These are phyloP conservation scores for Musca vetustissima DNA, from an alignment of 1,140 invertebrate genomes.

Conservation along the genomic window DNA sequence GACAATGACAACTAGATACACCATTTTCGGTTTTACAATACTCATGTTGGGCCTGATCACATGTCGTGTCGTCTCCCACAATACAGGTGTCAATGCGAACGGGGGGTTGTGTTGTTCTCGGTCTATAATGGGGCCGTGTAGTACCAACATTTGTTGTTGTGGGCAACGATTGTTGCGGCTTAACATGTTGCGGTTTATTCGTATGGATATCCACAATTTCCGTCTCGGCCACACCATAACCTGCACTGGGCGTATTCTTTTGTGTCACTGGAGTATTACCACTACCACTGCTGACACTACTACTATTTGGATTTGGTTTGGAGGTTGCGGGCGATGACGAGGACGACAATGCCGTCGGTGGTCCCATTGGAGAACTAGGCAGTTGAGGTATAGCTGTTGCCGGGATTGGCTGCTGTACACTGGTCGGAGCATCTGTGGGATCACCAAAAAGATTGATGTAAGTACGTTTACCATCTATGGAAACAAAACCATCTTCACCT, in stretches of 20 bases:
- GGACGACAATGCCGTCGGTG: too few species aligned
- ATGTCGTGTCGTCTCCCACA: constrained; percentile 90
- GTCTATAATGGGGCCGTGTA: constrained; percentile 59
- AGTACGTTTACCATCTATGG: constrained; percentile 87
- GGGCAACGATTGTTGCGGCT: constrained; percentile 29
- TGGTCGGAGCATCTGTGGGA: constrained; percentile 55
- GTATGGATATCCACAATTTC: constrained; percentile 50
- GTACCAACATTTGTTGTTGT: constrained; percentile 53
- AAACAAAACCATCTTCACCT: constrained; percentile 82
- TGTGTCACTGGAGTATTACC: constrained; percentile 41
- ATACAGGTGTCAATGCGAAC: constrained; percentile 91
- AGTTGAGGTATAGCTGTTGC: constrained; percentile 45
- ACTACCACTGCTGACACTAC: constrained; percentile 23
- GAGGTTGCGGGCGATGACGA: background rate
- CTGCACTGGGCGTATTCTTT: constrained; percentile 51
- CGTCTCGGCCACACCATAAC: constrained; percentile 57
- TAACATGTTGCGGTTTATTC: constrained; percentile 31
- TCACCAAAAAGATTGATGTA: constrained; percentile 82
- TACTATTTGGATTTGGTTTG: background rate
- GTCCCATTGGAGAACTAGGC: constrained; percentile 29
- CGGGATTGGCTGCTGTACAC: constrained; percentile 32
- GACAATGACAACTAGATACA: constrained; percentile 89
- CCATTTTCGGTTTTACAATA: constrained; percentile 84
- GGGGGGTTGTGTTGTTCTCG: constrained; percentile 65
- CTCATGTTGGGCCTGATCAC: constrained; percentile 83